Conservation (phyloP, 2,113 vertebrate genomes). For the Odontophorus gujanensis region DNA sequence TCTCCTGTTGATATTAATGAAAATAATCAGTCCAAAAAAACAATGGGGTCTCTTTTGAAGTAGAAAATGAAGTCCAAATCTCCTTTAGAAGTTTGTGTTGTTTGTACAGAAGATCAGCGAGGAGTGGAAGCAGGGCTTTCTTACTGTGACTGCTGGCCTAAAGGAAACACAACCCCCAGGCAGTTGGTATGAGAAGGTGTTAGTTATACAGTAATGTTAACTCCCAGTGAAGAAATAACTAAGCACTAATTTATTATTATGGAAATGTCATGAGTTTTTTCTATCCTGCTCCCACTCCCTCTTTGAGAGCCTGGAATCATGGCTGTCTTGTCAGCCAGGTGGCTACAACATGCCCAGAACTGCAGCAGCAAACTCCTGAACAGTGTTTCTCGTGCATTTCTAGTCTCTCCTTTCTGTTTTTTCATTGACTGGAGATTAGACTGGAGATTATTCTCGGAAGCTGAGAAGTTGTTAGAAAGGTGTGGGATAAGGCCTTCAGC, state of each 20-base stretch:
- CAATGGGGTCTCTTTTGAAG: background rate
- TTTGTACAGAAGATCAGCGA: background rate
- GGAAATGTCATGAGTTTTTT: background rate
- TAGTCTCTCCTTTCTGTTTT: background rate
- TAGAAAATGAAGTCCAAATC: background rate
- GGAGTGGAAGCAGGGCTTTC: background rate
- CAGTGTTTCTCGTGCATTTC: background rate
- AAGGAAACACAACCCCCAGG: background rate
- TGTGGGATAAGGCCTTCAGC: background rate
- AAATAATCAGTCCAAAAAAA: background rate
- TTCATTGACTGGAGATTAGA: background rate
- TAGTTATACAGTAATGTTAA: background rate
- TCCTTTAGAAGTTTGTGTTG: background rate
- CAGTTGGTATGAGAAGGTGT: rapidly evolving
- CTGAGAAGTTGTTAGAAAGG: background rate
- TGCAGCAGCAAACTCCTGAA: background rate
- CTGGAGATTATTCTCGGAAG: background rate
- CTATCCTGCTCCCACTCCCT: background rate
- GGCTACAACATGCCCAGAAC: background rate
- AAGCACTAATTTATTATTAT: background rate
- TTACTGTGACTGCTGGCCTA: background rate
- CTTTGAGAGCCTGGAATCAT: background rate
- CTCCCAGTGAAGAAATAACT: background rate
- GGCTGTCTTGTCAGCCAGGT: background rate
- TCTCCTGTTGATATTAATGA: background rate